These are phyloP conservation scores for Xiphorhynchus elegans DNA, from an alignment of 2,113 vertebrate species.

Conservation along the genomic window DNA sequence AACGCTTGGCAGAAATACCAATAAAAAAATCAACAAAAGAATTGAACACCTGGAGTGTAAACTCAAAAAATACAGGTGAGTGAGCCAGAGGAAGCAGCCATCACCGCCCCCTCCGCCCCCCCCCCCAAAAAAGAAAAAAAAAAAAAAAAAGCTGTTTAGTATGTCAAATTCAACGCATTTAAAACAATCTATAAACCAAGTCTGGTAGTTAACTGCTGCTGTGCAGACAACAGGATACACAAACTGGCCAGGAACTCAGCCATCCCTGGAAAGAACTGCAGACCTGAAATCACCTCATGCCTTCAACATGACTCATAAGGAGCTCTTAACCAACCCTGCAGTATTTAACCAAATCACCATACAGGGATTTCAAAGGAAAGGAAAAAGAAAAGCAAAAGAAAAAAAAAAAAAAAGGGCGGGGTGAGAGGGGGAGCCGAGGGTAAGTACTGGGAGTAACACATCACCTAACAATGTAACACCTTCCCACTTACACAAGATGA, in stretches of 20 bases:
- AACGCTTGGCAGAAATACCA: background rate
- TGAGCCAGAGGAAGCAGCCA: background rate
- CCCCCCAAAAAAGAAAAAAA: no score
- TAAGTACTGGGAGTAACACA: background rate
- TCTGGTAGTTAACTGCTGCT: background rate
- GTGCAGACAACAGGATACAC: background rate
- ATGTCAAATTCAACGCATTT: background rate
- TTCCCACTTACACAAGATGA: background rate
- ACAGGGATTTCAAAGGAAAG: slow-evolving; percentile 5
- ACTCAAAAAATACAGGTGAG: background rate
- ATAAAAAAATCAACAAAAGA: slow-evolving; percentile 30
- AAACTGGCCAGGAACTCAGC: background rate
- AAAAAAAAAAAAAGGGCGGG: background rate
- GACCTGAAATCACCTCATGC: slow-evolving; percentile 23
- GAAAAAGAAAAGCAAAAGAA: background rate
- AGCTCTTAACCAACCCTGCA: background rate
- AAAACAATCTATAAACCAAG: background rate
- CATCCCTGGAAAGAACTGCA: background rate
- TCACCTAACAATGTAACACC: background rate
- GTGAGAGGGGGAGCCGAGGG: no score
- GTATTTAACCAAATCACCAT: background rate
- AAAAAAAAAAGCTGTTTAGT: background rate
- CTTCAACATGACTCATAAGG: slow-evolving; percentile 28
- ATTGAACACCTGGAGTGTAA: background rate
- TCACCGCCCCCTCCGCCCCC: background rate